A percentile compares a stretch with the other conserved stretches of the same genome.
Conservation (phyloP, 2,888 invertebrate genomes). For the Chelonus formosanus region DNA sequence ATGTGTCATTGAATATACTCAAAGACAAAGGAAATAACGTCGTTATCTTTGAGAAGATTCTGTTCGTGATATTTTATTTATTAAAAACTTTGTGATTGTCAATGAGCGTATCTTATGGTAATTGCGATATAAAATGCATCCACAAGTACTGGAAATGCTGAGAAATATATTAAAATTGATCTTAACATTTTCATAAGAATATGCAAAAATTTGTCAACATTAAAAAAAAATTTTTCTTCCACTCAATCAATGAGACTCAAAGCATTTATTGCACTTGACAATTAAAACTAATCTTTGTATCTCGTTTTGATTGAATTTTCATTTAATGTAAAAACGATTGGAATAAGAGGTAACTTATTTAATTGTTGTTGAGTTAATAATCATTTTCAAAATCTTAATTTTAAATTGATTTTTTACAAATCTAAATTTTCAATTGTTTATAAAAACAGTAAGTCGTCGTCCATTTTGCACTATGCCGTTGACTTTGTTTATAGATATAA, state of each 20-base stretch:
- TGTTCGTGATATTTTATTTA: slow-evolving; percentile 53
- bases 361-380: slow-evolving; percentile 52
- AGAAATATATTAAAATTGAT: too few relatives aligned
- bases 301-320: slow-evolving; percentile 14
- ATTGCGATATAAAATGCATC: slow-evolving; percentile 41
- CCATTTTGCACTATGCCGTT: slow-evolving; percentile 11
- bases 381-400: slow-evolving; percentile 35
- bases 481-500: slow-evolving; percentile 38
- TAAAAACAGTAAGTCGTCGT: slow-evolving; percentile 5
- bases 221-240: slow-evolving; percentile 2
- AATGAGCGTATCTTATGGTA: slow-evolving; percentile 47
- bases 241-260: slow-evolving; percentile 21
- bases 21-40: slow-evolving; percentile 47
- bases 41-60: slow-evolving; percentile 44
- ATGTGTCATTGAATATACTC: slow-evolving; percentile 44
- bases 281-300: slow-evolving; percentile 34
- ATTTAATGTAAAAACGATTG: slow-evolving; percentile 2
- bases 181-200: too few relatives aligned
- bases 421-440: slow-evolving; percentile 8
- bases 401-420: background rate
- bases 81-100: slow-evolving; percentile 53
- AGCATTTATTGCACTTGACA: slow-evolving; percentile 34
- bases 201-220: background rate
- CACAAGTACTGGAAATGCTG: background rate
- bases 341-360: slow-evolving; percentile 50